Evolutionary conservation across 2,113 vertebrate genomes (phyloP).

Genomic region (Scytalopus superciliaris): DNA sequence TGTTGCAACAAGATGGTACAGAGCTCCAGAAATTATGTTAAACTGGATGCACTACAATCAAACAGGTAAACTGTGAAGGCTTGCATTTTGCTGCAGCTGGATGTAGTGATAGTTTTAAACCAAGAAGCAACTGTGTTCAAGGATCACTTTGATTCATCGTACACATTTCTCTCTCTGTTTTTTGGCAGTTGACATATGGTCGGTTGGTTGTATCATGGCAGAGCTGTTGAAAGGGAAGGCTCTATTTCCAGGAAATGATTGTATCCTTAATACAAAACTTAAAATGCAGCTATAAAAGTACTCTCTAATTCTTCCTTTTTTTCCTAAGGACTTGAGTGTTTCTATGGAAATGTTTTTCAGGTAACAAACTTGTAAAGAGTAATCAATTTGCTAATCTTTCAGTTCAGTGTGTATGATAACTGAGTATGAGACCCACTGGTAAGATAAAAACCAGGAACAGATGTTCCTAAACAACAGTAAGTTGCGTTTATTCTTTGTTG

Average conservation of each 20-base stretch:
- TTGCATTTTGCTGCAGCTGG: not conserved
- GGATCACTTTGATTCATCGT: not conserved
- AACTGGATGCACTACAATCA: constrained; percentile 99
- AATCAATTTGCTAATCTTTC: not conserved
- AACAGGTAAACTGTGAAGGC: constrained; percentile 79
- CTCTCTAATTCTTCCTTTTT: not conserved
- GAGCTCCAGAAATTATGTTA: constrained; percentile 97
- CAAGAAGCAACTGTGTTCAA: not conserved
- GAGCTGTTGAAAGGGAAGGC: constrained; percentile 95
- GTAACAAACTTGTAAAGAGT: not conserved
- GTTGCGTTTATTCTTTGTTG: constrained; percentile 13
- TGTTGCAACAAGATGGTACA: constrained; percentile 96
- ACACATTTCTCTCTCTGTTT: not conserved
- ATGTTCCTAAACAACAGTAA: not conserved
- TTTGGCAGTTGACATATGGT: constrained; percentile 96
- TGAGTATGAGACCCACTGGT: not conserved
- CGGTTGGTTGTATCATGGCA: constrained; percentile 98
- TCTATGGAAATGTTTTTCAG: not conserved
- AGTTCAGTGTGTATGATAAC: not conserved
- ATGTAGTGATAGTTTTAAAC: not conserved
- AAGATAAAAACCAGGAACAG: not conserved
- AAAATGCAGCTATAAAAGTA: not conserved
- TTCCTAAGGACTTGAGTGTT: not conserved
- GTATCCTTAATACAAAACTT: constrained; percentile 86
- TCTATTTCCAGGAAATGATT: constrained; percentile 94